These are phyloP conservation scores for Corythaixoides concolor DNA, from an alignment of 2,113 vertebrate genomes.

Conservation along the genomic window DNA sequence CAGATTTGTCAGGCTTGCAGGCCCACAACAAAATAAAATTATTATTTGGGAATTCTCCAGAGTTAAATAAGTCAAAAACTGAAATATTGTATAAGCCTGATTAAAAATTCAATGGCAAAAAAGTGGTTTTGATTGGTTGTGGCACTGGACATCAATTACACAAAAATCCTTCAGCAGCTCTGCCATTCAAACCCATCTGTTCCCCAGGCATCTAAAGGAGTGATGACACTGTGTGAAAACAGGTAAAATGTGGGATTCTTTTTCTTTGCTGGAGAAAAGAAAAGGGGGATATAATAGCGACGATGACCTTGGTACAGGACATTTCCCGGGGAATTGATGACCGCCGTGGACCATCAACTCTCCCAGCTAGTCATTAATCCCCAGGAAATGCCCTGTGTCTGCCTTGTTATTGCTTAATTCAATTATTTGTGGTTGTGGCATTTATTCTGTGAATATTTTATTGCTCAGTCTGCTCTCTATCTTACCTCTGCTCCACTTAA, in stretches of 20 bases:
- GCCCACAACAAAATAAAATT: neutral
- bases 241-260: constrained; percentile 23
- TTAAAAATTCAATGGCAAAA: neutral
- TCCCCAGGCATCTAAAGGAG: neutral
- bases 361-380: constrained; percentile 34
- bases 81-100: neutral
- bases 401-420: constrained; percentile 58
- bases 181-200: neutral
- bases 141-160: neutral
- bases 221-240: constrained; percentile 2
- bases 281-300: neutral
- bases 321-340: constrained; percentile 49
- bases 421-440: constrained; percentile 56
- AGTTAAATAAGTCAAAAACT: neutral
- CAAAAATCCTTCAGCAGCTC: neutral
- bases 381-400: constrained; percentile 45
- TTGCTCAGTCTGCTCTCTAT: constrained; percentile 32
- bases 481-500: constrained; percentile 11
- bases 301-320: constrained; percentile 44
- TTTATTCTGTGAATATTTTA: constrained; percentile 66
- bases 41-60: neutral
- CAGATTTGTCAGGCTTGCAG: neutral
- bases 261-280: neutral
- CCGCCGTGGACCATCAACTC: constrained; percentile 22
- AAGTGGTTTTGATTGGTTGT: neutral